Base-by-base conservation (phyloP, 2,888 invertebrate species). In the Apodemia zela region DNA sequence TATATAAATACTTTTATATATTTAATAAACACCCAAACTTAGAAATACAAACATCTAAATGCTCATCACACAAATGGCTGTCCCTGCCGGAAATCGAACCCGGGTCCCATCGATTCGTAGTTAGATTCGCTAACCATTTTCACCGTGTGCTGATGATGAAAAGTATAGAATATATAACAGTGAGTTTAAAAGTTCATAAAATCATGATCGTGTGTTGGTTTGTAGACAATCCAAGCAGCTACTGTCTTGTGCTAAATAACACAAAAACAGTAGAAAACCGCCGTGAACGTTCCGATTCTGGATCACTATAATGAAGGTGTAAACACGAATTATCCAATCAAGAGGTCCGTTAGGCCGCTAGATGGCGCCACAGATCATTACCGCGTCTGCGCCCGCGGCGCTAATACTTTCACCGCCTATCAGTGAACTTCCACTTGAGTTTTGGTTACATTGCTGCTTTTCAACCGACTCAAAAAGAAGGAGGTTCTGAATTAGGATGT, bases 281-380 rank as follows among this genome's bases (percentile, higher is more conserved):
- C 69, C 64, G 59, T 60, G 42, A 65, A 70, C 69, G 65, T 54
- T 54, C 45, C 51, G 63, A 65, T 68, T 64, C 68, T 67, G 63
- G 64, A 65, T 64, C 64, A 61, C 58, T 72, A 72, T 80, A 81
- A 82, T 83, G 75, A 77, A 84, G 79, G 80, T 82, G 80, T 82
- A 82, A 80, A 83, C 80, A 83, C 81, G 80, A 82, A 87, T 87
- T 82, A 86, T 80, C 85, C 82, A 87, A 87, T 88, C 85, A 84
- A 75, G 74, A 67, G 71, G 69, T 69, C 85, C 85, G 86, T 85
- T 87, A 85, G 69, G 73, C 73, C 78, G 78, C 75, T 78, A 80
- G 81, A 76, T 78, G 85, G 87, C 87, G 86, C 85, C 85, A 70
- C 68, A 65, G 73, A 71, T 78, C 80, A 86, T 85, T 84, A 82